Evolutionary conservation across 2,797 vertebrate species (phyloP).

Genomic region (Parotocinclus haroldoi): DNA sequence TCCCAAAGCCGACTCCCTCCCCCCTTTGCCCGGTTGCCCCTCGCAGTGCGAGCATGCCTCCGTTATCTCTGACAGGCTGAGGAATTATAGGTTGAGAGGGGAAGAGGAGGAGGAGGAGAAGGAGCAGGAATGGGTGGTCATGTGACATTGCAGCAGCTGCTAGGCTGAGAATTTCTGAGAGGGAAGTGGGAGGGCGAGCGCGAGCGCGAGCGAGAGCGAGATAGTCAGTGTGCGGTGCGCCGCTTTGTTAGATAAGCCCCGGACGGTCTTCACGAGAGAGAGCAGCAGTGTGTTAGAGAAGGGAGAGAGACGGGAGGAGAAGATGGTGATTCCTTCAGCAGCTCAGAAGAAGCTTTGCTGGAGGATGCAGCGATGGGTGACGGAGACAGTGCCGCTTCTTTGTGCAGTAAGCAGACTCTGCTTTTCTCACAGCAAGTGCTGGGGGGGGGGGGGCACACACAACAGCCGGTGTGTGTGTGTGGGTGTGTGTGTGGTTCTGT

Average conservation of each 20-base stretch:
- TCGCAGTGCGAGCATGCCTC: constrained; percentile 69
- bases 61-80: constrained; percentile 72
- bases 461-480: constrained; percentile 45
- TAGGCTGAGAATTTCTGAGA: constrained; percentile 72
- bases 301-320: constrained; percentile 51
- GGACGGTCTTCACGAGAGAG: constrained; percentile 64
- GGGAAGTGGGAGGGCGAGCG: constrained; percentile 33
- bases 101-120: constrained; percentile 46
- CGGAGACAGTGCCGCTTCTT: constrained; percentile 64
- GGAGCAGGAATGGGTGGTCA: constrained; percentile 54
- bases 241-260: constrained; percentile 81
- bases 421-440: constrained; percentile 45
- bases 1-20: too few relatives aligned
- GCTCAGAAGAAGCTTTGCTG: constrained; percentile 60
- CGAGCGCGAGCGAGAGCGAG: constrained; percentile 16
- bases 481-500: constrained; percentile 37
- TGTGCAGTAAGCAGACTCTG: constrained; percentile 73
- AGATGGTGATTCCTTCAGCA: constrained; percentile 70
- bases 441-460: constrained; percentile 31
- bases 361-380: constrained; percentile 73
- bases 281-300: constrained; percentile 43
- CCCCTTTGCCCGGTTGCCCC: constrained; percentile 50
- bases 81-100: constrained; percentile 73
- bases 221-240: constrained; percentile 35
- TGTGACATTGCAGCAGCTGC: constrained; percentile 75